These are phyloP conservation scores for Arrhopalites spinosus DNA, from an alignment of 2,888 invertebrate species.

Conservation along the genomic window DNA sequence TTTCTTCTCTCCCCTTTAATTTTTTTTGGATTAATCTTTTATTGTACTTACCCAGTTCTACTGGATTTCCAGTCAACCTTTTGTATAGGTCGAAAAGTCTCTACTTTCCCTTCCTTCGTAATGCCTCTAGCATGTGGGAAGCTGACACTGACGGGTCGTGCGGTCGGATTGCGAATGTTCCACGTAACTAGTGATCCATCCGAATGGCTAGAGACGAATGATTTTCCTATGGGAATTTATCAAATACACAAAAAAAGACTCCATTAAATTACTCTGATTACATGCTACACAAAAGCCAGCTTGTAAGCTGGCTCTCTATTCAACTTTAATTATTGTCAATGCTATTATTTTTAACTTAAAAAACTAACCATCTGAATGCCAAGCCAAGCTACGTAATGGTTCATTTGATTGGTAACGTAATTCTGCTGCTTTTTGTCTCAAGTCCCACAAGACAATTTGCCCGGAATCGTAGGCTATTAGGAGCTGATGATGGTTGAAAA, in stretches of 20 bases:
- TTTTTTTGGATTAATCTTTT: too few relatives aligned
- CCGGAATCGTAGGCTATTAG: slow-evolving; percentile 96
- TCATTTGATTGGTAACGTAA: slow-evolving; percentile 78
- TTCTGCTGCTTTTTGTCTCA: slow-evolving; percentile 83
- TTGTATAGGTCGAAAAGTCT: slow-evolving; percentile 91
- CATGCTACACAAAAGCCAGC: too few relatives aligned
- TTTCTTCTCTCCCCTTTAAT: too few relatives aligned
- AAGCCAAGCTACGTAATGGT: slow-evolving; percentile 82
- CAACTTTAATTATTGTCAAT: too few relatives aligned
- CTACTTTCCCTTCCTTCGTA: slow-evolving; percentile 88
- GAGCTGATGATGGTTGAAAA: slow-evolving; percentile 67
- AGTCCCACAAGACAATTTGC: slow-evolving; percentile 93
- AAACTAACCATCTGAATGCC: slow-evolving; percentile 88
- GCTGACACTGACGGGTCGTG: slow-evolving; percentile 78
- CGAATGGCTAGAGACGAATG: slow-evolving; percentile 88
- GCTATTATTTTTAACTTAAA: too few relatives aligned
- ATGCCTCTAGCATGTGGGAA: slow-evolving; percentile 77
- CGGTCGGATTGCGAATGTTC: slow-evolving; percentile 69
- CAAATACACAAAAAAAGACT: too few relatives aligned
- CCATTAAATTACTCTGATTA: too few relatives aligned
- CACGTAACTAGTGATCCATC: slow-evolving; percentile 96
- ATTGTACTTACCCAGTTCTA: slow-evolving; percentile 72
- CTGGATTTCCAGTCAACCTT: slow-evolving; percentile 95
- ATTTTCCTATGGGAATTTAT: slow-evolving; percentile 70
- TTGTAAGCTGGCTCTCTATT: too few relatives aligned